A percentile compares a stretch with the other conserved stretches of the same genome.
These are phyloP conservation scores for Falco berigora DNA, from an alignment of 2,797 vertebrate genomes.

Conservation along the genomic window DNA sequence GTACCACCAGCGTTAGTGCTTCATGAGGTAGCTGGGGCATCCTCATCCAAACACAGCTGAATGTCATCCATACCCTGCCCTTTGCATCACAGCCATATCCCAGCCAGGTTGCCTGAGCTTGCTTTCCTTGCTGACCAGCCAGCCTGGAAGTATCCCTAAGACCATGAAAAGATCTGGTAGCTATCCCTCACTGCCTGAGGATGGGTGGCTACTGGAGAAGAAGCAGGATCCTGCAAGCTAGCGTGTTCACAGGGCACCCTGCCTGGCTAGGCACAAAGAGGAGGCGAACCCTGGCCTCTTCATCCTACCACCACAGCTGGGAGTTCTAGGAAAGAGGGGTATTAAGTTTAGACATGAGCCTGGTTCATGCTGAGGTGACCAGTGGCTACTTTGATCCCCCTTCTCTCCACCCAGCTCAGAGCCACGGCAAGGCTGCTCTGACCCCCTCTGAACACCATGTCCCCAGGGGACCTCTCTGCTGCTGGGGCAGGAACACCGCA, in stretches of 20 bases:
- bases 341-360: rapidly evolving
- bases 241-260: background rate
- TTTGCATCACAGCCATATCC: background rate
- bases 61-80: background rate
- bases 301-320: background rate
- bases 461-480: background rate
- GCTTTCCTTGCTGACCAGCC: background rate
- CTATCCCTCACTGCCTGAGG: background rate
- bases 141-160: background rate
- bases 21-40: background rate
- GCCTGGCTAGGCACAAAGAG: background rate
- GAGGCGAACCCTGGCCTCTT: background rate
- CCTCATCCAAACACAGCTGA: background rate
- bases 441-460: rapidly evolving
- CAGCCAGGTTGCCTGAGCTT: background rate
- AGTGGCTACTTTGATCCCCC: background rate
- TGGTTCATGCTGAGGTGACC: background rate
- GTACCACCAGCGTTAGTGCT: background rate
- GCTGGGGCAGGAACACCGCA: background rate
- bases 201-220: background rate
- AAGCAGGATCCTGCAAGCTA: background rate
- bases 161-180: background rate
- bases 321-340: background rate
- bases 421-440: background rate
- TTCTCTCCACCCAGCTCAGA: background rate